Evolutionary conservation across 2,113 vertebrate genomes (phyloP).

Genomic region (Halcyon malimbica): DNA sequence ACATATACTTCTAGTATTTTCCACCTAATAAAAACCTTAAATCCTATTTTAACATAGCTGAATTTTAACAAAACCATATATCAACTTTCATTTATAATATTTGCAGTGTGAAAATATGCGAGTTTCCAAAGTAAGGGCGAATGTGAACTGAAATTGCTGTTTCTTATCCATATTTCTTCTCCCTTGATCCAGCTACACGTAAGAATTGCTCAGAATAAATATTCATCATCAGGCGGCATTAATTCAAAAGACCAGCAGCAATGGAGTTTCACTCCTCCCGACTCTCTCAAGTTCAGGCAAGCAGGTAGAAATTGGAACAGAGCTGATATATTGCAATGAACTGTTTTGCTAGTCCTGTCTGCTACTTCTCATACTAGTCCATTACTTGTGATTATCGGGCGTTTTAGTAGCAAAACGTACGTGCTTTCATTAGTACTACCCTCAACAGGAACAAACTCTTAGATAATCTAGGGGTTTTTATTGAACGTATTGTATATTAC

Average conservation of each 20-base stretch:
- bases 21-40: constrained; percentile 2
- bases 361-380: not conserved
- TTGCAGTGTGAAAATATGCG: not conserved
- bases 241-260: not conserved
- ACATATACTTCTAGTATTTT: not conserved
- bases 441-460: not conserved
- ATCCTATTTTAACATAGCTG: not conserved
- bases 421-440: not conserved
- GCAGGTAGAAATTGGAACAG: not conserved
- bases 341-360: not conserved
- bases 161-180: not conserved
- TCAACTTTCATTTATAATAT: not conserved
- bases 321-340: not conserved
- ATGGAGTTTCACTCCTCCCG: not conserved
- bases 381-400: not conserved
- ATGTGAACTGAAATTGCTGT: not conserved
- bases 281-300: not conserved
- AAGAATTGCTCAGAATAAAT: constrained; percentile 9
- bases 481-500: not conserved
- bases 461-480: not conserved
- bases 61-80: not conserved
- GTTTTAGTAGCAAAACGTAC: not conserved
- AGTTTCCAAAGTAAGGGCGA: not conserved
- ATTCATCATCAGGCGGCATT: not conserved
- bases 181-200: not conserved